Evolutionary conservation across 2,888 invertebrate genomes (phyloP).

Genomic region (Meta bourneti): DNA sequence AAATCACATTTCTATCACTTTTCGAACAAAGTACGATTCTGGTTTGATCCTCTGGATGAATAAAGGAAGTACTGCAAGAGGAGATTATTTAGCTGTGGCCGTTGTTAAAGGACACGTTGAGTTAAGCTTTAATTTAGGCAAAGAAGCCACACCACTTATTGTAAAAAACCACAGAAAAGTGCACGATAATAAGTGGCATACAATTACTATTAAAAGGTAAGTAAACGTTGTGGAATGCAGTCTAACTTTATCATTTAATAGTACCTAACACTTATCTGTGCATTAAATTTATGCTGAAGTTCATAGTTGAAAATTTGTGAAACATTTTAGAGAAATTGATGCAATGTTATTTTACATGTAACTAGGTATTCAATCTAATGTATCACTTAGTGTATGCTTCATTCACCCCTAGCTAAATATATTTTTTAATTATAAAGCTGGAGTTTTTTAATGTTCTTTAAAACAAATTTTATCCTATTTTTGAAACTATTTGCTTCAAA

Average conservation of each 20-base stretch:
- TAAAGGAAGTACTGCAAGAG: conserved; percentile 85
- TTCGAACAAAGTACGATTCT: conserved; percentile 85
- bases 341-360: too few relatives aligned
- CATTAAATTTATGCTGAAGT: too few relatives aligned
- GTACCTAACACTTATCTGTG: too few relatives aligned
- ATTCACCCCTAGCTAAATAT: too few relatives aligned
- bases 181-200: conserved; percentile 90
- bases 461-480: too few relatives aligned
- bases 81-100: conserved; percentile 88
- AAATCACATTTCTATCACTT: conserved; percentile 87
- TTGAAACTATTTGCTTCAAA: too few relatives aligned
- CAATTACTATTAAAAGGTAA: conserved; percentile 84
- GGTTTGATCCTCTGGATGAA: conserved; percentile 88
- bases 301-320: too few relatives aligned
- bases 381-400: too few relatives aligned
- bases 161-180: conserved; percentile 83
- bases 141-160: conserved; percentile 82
- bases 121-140: conserved; percentile 86
- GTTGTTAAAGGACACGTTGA: conserved; percentile 87
- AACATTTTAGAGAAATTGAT: too few relatives aligned
- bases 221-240: neutral
- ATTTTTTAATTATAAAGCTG: too few relatives aligned
- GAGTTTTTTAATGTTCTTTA: too few relatives aligned
- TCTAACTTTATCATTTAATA: neutral
- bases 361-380: too few relatives aligned